Evolutionary conservation across 1,140 invertebrate species (phyloP).

Genomic region (Drosophila ohnishii): DNA sequence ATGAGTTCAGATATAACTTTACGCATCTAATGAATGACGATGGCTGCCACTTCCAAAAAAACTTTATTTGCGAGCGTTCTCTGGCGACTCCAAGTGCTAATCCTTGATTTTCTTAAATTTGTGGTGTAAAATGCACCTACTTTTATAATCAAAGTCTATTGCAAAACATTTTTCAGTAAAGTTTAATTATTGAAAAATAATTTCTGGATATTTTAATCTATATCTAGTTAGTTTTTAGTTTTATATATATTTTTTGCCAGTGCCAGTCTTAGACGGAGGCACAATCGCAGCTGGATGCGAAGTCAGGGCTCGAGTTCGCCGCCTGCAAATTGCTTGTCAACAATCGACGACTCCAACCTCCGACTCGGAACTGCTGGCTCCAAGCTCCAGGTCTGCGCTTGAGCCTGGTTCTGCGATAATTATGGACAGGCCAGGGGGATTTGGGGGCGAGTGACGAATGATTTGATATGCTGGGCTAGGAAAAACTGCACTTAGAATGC

Average conservation of each 20-base stretch:
- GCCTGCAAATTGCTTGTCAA: slow-evolving; percentile 76
- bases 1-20: slow-evolving; percentile 3
- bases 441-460: slow-evolving; percentile 56
- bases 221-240: too few relatives aligned
- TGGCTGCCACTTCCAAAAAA: background rate
- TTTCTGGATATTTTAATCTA: background rate
- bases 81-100: background rate
- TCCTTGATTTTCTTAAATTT: background rate
- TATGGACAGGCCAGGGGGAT: slow-evolving; percentile 36
- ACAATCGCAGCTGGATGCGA: slow-evolving; percentile 39
- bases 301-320: slow-evolving; percentile 41
- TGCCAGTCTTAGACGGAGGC: slow-evolving; percentile 15
- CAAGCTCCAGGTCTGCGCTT: slow-evolving; percentile 14
- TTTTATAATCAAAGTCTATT: background rate
- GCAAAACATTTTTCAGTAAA: background rate
- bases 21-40: background rate
- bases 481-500: slow-evolving; percentile 73
- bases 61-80: slow-evolving; percentile 12
- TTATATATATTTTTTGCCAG: background rate
- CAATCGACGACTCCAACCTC: slow-evolving; percentile 54
- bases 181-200: background rate
- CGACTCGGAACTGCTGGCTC: slow-evolving; percentile 7
- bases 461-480: slow-evolving; percentile 73
- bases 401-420: slow-evolving; percentile 48
- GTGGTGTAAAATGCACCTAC: background rate